These are phyloP conservation scores for Acrocephalus scirpaceus DNA, from an alignment of 2,797 vertebrate species.

Conservation along the genomic window DNA sequence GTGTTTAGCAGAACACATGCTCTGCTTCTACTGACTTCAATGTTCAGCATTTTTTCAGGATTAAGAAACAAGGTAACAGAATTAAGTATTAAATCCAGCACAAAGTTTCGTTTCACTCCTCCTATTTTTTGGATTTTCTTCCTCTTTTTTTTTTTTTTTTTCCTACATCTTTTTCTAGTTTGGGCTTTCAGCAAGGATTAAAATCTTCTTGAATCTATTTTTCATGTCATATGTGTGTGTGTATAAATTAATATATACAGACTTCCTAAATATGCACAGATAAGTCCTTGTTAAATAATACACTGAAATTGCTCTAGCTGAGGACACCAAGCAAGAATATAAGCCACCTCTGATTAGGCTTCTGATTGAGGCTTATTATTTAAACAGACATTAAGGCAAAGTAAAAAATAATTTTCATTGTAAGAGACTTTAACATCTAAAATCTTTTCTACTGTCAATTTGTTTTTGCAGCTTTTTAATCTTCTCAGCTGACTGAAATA, in stretches of 20 bases:
- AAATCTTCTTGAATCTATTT: background rate
- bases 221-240: background rate
- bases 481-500: background rate
- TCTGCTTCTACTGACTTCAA: background rate
- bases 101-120: accelerated
- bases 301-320: background rate
- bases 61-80: background rate
- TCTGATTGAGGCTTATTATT: background rate
- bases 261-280: background rate
- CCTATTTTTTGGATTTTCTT: background rate
- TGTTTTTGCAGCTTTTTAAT: background rate
- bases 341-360: background rate
- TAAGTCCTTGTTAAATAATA: background rate
- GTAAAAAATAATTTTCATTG: background rate
- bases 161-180: background rate
- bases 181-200: background rate
- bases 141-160: accelerated
- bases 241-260: background rate
- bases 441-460: background rate
- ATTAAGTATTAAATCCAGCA: background rate
- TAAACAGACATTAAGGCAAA: background rate
- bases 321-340: background rate
- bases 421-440: background rate
- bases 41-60: background rate
- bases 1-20: background rate